Evolutionary conservation across 2,113 vertebrate species (phyloP), one percentile per base, ranked within the genome.

Genomic region (Terrapene triunguis): DNA sequence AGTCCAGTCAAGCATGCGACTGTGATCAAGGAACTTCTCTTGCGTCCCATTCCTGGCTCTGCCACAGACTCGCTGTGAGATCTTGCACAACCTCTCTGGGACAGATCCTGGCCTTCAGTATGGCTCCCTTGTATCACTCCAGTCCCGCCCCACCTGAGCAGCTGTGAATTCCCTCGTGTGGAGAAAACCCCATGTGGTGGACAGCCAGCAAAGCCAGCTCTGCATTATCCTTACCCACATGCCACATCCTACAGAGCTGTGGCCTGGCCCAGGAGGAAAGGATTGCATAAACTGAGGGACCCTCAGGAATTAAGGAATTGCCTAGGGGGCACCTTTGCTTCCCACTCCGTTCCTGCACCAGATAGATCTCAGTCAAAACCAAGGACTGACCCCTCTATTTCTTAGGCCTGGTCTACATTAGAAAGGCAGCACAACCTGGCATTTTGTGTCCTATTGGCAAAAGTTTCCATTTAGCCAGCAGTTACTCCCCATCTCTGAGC

Each of bases 41-140:
- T 17, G 7, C 3, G 4, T 69, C 17, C 4, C n/a, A 55, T 25
- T 50, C 44, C 29, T 1, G 1, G 14, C 80, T 85, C 0, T 0
- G 50, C 22, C 84, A 80, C 29, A 0, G 0, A 21, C 38, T 14
- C 22, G 50, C 25, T 80, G 24, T 16, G 22, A 78, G 12, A 47
- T 29, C 74, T 78, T 47, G 74, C 74, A 78, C 24, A 72, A 22
- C 19, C 38, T 21, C 19, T 38, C 65, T 38, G n/a, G n/a, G 65
- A 22, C 65, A 72, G 19, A 72, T n/a, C 17, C n/a, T n/a, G 38
- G 42, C 25, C 38, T 78, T 47, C 74, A 47, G 9, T 44, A 47
- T 78, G 35, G 65, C 25, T 10, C 12, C 24, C 92, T 89, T 55
- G 72, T 19, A 80, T 16, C 22, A 22, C 5, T 81, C n/a, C 69